Evolutionary conservation across 2,113 vertebrate genomes (phyloP), one percentile per base, ranked within the genome.

Genomic region (Albula goreensis): DNA sequence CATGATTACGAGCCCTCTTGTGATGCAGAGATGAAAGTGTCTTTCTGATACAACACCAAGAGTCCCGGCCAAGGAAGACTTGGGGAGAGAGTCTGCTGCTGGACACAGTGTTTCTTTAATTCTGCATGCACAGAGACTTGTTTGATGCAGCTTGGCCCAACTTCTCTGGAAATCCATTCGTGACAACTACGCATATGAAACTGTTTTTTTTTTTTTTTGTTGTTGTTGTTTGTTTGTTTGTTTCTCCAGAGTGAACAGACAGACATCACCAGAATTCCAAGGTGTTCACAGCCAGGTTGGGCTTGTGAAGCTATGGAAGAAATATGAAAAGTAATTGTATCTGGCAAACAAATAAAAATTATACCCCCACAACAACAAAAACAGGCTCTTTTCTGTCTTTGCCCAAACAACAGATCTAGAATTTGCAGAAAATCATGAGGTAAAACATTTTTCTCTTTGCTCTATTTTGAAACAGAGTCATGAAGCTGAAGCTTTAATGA

Each of bases 1-100:
- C 50, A 50, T 79, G 78, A 79, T 79, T 79, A 25, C 51, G 51
- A 13, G 22, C 80, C 50, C 80, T 53, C 51, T 81, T 81, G 50
- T 81, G 80, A 81, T 22, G 52, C 50, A 74, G 70, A 74, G 70
- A 74, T 74, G 31, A 74, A 74, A 74, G 70, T 74, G 31, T 74
- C 70, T 11, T 22, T 31, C 70, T 31, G 70, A 74, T 74, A 74
- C 50, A 15, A 79, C 78, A 79, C 78, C 78, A 50, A 50, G 79
- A 51, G 12, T 10, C 48, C 15, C 17, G 22, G 22, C 80, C 80
- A 53, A 81, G 80, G 80, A 81, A 22, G 79, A 80, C 51, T 25
- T 1, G 22, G 17, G 50, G 80, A 79, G 41, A 12, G 48, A 31
- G 70, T 31, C 70, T 31, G n/a, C 2, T 31, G 22, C 70, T 74